A percentile compares a stretch with the other conserved stretches of the same genome.
Evolutionary conservation across 2,797 vertebrate genomes (phyloP).

Genomic region (Kryptopterus vitreolus): DNA sequence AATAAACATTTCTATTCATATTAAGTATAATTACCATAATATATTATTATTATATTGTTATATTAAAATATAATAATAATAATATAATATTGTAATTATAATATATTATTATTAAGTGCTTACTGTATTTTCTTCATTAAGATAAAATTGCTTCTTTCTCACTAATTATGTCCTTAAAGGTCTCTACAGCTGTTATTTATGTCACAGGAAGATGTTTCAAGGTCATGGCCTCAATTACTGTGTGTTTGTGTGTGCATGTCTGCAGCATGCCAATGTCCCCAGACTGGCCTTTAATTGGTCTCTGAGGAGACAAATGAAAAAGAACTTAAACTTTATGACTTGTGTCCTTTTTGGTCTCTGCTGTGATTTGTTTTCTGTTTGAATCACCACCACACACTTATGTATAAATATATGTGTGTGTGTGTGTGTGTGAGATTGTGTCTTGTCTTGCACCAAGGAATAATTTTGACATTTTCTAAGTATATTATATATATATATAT

Average conservation of each 20-base stretch:
- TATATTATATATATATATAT: too few relatives aligned
- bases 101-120: too few relatives aligned
- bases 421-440: background rate
- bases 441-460: background rate
- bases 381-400: background rate
- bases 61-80: too few relatives aligned
- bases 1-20: background rate
- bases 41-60: too few relatives aligned
- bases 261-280: slow-evolving; percentile 7
- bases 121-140: too few relatives aligned
- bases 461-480: background rate
- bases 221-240: slow-evolving; percentile 22
- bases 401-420: background rate
- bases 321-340: background rate
- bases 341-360: slow-evolving; percentile 1
- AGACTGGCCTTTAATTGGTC: slow-evolving; percentile 28
- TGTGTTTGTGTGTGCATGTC: background rate
- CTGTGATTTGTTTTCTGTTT: background rate
- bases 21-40: too few relatives aligned
- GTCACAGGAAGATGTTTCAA: slow-evolving; percentile 16
- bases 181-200: background rate
- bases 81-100: too few relatives aligned
- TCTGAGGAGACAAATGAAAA: slow-evolving; percentile 16
- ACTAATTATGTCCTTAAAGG: too few relatives aligned
- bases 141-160: too few relatives aligned